Conservation (phyloP, 2,113 vertebrate genomes). For the Ammodytes dubius region DNA sequence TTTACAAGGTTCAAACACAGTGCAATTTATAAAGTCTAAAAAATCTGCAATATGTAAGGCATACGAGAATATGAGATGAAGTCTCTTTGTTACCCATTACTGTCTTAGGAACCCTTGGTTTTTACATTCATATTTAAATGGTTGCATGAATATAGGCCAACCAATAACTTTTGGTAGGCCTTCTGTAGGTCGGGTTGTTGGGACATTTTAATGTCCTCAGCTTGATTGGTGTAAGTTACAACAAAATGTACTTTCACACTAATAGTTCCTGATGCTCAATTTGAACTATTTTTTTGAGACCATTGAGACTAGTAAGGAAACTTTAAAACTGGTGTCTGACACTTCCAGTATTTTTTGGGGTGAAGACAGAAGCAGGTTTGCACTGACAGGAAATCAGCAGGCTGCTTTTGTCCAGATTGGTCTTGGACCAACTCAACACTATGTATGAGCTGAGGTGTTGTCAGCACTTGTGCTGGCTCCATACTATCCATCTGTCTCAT, state of each 20-base stretch:
- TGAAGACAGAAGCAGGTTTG: constrained; percentile 17
- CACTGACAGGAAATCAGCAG: constrained; percentile 15
- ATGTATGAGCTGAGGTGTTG: constrained; percentile 47
- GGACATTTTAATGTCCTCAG: too few relatives aligned
- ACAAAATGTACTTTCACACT: background rate
- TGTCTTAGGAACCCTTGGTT: too few relatives aligned
- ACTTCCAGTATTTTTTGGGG: background rate
- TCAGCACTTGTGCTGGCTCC: constrained; percentile 26
- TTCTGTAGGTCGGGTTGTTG: too few relatives aligned
- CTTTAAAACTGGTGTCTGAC: background rate
- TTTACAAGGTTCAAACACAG: too few relatives aligned
- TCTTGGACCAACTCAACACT: constrained; percentile 27
- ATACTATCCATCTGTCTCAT: constrained; percentile 45
- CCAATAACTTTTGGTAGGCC: too few relatives aligned
- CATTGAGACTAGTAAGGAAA: background rate
- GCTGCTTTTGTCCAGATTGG: constrained; percentile 16
- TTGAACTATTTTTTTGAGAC: background rate
- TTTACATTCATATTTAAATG: too few relatives aligned
- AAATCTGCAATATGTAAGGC: too few relatives aligned
- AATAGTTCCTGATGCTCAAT: background rate
- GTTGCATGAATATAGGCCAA: too few relatives aligned
- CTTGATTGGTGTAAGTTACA: too few relatives aligned
- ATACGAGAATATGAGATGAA: too few relatives aligned
- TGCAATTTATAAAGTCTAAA: too few relatives aligned
- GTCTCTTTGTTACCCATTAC: too few relatives aligned